phyloP scores from a whole-genome alignment of 2,113 vertebrate species.

The Castor canadensis region DNA sequence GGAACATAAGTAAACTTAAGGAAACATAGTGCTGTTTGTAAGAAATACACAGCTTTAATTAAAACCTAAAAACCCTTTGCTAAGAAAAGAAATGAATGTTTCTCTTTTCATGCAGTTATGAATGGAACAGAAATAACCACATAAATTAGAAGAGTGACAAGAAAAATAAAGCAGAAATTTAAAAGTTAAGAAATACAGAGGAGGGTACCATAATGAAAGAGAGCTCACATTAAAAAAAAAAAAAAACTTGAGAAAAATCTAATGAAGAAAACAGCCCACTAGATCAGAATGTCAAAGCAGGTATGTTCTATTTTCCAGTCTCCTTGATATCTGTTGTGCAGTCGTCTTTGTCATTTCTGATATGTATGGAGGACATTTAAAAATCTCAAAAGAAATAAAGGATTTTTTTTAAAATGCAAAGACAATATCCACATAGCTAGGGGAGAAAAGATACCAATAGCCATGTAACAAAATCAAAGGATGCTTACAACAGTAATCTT shows the following conservation, averaged over 20 bases:
- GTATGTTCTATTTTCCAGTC: neutral
- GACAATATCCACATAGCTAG: neutral
- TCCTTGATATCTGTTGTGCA: neutral
- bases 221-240: neutral
- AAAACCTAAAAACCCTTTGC: neutral
- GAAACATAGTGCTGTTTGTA: neutral
- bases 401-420: neutral
- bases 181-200: neutral
- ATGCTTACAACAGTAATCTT: no score
- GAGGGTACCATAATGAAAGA: neutral
- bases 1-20: neutral
- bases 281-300: neutral
- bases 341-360: neutral
- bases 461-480: neutral
- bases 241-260: no score
- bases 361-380: neutral
- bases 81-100: neutral
- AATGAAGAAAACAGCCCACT: neutral
- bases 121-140: neutral
- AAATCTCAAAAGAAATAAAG: neutral
- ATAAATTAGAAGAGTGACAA: neutral
- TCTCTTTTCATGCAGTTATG: no score
- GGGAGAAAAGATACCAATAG: neutral
- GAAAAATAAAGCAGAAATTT: neutral
- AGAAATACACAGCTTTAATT: neutral